Conservation (phyloP, 2,113 vertebrate species). For the Lagopus muta region DNA sequence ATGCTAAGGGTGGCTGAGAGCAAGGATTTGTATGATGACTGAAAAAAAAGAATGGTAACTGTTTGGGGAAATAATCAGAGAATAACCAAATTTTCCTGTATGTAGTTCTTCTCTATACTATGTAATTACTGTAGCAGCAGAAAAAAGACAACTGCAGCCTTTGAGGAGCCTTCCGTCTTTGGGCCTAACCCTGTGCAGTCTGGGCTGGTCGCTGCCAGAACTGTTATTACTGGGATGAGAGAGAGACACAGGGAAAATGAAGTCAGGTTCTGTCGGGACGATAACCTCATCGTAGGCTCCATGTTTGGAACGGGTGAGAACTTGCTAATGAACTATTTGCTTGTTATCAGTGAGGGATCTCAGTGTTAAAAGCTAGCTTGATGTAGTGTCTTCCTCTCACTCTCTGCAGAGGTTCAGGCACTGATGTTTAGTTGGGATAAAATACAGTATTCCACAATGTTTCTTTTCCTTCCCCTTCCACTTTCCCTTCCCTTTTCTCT, state of each 20-base stretch:
- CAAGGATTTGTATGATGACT: background rate
- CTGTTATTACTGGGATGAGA: background rate
- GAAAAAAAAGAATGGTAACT: conserved; percentile 6
- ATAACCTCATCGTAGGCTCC: background rate
- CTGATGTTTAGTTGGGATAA: background rate
- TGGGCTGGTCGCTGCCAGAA: background rate
- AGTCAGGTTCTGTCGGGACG: background rate
- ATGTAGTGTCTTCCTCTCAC: background rate
- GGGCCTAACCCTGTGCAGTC: background rate
- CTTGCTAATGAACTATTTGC: background rate
- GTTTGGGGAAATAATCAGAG: background rate
- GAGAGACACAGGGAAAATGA: background rate
- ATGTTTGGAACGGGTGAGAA: conserved; percentile 17
- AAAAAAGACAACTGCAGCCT: background rate
- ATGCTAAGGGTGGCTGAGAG: background rate
- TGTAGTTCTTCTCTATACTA: background rate
- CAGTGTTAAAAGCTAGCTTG: conserved; percentile 7
- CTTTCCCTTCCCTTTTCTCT: too few species aligned
- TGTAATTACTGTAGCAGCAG: background rate
- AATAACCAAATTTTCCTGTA: background rate
- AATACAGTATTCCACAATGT: background rate
- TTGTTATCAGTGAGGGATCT: background rate
- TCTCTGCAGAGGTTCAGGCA: background rate
- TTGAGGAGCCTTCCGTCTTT: background rate
- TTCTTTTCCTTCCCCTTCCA: background rate